phyloP scores from a whole-genome alignment of 2,113 vertebrate genomes.

The Acrocephalus kingi region DNA sequence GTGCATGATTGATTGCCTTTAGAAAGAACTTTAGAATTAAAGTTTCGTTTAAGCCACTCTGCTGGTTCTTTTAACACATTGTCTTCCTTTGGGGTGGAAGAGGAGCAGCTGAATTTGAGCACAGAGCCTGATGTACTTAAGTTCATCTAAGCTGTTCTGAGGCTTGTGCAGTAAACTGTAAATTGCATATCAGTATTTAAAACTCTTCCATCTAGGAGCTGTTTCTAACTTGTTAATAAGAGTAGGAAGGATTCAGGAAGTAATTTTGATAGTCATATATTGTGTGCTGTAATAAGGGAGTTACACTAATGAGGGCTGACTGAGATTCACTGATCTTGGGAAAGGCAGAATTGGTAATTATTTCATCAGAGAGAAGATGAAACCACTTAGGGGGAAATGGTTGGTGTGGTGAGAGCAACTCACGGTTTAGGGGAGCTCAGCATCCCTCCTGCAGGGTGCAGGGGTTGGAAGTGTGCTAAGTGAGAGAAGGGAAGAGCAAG shows the following conservation, averaged over 20 bases:
- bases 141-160: background rate
- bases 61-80: background rate
- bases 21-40: background rate
- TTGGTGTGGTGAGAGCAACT: background rate
- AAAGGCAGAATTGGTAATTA: background rate
- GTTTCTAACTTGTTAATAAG: background rate
- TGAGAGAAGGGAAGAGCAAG: background rate
- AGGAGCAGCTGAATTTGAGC: background rate
- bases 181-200: background rate
- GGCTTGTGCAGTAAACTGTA: background rate
- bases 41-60: background rate
- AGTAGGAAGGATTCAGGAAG: background rate
- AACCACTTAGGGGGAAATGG: background rate
- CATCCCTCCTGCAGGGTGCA: background rate
- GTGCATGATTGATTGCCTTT: background rate
- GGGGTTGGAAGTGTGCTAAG: background rate
- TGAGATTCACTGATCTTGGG: background rate
- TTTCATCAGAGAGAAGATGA: background rate
- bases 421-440: accelerated
- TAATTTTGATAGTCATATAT: background rate
- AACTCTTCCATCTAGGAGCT: background rate
- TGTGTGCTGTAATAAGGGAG: background rate
- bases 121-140: background rate
- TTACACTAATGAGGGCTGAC: background rate
- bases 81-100: background rate